Base-by-base conservation (phyloP, 2,113 vertebrate species). In the Climacteris rufus region DNA sequence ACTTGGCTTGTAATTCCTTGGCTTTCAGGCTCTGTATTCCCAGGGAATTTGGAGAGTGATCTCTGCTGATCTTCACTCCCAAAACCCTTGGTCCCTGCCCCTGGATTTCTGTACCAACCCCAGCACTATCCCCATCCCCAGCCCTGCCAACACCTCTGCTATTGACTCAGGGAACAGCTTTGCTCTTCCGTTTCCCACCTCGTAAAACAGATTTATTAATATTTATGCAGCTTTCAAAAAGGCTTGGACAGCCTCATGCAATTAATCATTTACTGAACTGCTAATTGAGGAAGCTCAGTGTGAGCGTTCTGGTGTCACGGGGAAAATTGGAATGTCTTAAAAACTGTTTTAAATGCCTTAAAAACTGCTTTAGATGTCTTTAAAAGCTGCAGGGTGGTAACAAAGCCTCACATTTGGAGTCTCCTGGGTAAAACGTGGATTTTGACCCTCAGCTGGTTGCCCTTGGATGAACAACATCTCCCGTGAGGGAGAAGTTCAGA, bases 361-460 rank as follows among this genome's bases (percentile, higher is more conserved):
- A 19, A 23, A 64, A 74, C 1, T 3, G 57, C 15, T 56, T 49
- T 10, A 15, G 71, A 31, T 8, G 7, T 4, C 53, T 61, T 33
- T n/a, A 10, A 54, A 59, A 61, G 15, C 6, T 59, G 64, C 33
- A 22, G 17, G 10, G 20, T 24, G 57, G 17, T 59, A 37, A 35
- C 20, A 45, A 19, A 64, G 40, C 31, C 35, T 56, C 44, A 21
- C 30, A 5, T 47, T 25, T 45, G 37, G 72, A 30, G 45, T 15
- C 28, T 42, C 28, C 33, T 13, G 49, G 25, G 42, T 31, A 22
- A 76, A 72, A 64, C 16, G 1, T 0, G 0, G 6, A 71, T 44
- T 57, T 68, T 30, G 42, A 65, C 49, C 52, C 30, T 66, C 44
- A 68, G 35, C 25, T 60, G 28, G 23, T 10, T 50, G 66, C 28